Percentiles rank a stretch among this genome's conserved stretches.
Conservation (phyloP, 2,888 invertebrate genomes). For the Nezara viridula region DNA sequence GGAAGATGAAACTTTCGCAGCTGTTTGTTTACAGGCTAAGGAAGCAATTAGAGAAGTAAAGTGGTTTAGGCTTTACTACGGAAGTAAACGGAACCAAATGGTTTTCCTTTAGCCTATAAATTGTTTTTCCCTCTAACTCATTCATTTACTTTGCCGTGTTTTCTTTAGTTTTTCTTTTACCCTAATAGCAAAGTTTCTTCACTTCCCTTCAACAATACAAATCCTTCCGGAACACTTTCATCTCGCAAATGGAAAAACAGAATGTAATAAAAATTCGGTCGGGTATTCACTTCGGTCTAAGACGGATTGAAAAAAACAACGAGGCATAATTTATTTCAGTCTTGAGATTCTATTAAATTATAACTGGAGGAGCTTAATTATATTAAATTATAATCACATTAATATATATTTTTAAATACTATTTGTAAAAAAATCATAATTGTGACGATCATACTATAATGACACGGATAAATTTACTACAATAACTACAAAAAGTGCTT, state of each 20-base stretch:
- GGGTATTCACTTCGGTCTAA: background rate
- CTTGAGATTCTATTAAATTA: background rate
- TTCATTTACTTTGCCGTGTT: conserved; percentile 40
- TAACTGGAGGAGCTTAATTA: background rate
- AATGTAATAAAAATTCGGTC: conserved; percentile 25
- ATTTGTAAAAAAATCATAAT: too few species aligned
- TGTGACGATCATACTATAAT: too few species aligned
- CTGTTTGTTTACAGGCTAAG: conserved; percentile 48
- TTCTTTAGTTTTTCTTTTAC: conserved; percentile 42
- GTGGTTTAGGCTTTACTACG: conserved; percentile 25
- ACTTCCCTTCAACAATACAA: conserved; percentile 4
- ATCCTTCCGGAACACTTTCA: conserved; percentile 11
- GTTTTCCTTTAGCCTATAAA: conserved; percentile 43
- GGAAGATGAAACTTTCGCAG: conserved; percentile 32
- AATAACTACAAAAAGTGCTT: too few species aligned
- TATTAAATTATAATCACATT: background rate
- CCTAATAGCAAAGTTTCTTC: conserved; percentile 42
- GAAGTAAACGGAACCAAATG: conserved; percentile 42
- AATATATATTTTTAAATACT: too few species aligned
- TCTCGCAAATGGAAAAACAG: conserved; percentile 39
- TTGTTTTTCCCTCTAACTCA: conserved; percentile 45
- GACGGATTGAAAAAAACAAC: background rate
- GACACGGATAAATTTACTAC: too few species aligned
- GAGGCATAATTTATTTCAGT: background rate
- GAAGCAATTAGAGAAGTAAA: conserved; percentile 49